Conservation (phyloP, 37 sponge, comb jelly and placozoan species). For the Hormiphora californensis region DNA sequence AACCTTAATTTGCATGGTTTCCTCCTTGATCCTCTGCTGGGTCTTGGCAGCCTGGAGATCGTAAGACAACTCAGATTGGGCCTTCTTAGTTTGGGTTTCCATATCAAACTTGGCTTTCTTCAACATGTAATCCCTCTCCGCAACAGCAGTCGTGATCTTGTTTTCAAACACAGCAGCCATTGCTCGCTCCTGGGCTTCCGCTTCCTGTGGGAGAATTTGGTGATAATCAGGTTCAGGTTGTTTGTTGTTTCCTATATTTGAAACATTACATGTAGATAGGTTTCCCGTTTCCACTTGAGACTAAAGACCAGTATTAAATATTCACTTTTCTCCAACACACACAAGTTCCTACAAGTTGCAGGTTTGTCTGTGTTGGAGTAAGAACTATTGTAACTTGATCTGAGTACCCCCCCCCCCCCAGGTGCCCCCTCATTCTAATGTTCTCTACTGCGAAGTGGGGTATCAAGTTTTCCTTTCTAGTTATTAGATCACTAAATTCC, state of each 20-base stretch:
- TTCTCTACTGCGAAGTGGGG: too few relatives aligned
- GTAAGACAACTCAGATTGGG: slow-evolving; percentile 56
- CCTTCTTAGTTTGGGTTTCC: slow-evolving; percentile 57
- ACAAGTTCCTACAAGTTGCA: too few relatives aligned
- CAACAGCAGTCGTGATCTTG: slow-evolving; percentile 50
- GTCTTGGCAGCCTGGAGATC: slow-evolving; percentile 60
- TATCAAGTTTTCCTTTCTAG: background rate
- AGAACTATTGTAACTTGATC: too few relatives aligned
- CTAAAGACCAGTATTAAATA: too few relatives aligned
- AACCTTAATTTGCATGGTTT: slow-evolving; percentile 59
- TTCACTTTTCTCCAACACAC: too few relatives aligned
- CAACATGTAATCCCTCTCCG: slow-evolving; percentile 53
- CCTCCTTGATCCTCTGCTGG: slow-evolving; percentile 59
- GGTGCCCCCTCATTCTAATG: too few relatives aligned
- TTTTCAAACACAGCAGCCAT: slow-evolving; percentile 55
- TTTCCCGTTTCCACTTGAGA: too few relatives aligned
- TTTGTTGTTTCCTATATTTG: too few relatives aligned
- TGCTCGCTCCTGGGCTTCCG: slow-evolving; percentile 42
- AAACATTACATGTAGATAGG: too few relatives aligned
- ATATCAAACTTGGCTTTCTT: slow-evolving; percentile 59
- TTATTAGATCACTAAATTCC: background rate
- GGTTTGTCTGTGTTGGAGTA: too few relatives aligned
- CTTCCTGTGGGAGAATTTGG: slow-evolving; percentile 23
- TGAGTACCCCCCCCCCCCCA: too few relatives aligned
- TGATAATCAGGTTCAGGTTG: too few relatives aligned